phyloP scores from a whole-genome alignment of 2,888 invertebrate species.

The Rhagophthalmus giganteus region DNA sequence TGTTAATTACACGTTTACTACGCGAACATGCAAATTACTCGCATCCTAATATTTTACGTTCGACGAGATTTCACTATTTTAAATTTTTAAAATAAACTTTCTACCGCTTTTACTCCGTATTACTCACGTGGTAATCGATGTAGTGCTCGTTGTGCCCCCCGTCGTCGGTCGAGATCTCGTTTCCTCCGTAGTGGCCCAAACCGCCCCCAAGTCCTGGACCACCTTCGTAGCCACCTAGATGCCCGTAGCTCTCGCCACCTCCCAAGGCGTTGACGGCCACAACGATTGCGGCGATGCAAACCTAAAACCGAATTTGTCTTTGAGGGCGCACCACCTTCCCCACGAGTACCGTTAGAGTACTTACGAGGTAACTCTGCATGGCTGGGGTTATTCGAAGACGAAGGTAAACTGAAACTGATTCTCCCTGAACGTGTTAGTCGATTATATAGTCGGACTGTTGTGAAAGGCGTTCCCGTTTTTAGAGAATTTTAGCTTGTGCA shows the following conservation, averaged over 20 bases:
- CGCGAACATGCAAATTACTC: no score
- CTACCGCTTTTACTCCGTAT: no score
- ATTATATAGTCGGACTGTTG: conserved; percentile 43
- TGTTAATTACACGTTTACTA: no score
- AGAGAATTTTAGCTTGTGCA: conserved; percentile 26
- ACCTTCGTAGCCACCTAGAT: conserved; percentile 33
- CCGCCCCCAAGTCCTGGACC: conserved; percentile 19
- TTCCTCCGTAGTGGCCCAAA: conserved; percentile 27
- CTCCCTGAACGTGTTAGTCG: conserved; percentile 30
- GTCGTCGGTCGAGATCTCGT: conserved; percentile 34
- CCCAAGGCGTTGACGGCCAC: conserved; percentile 45
- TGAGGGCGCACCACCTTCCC: no score
- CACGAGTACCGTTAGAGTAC: conserved; percentile 13
- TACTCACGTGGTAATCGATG: conserved; percentile 50
- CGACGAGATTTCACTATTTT: no score
- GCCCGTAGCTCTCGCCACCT: conserved; percentile 35
- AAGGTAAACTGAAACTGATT: conserved; percentile 38
- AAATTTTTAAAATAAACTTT: no score
- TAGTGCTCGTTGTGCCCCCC: conserved; percentile 26
- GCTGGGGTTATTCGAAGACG: conserved; percentile 8
- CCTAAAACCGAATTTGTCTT: conserved; percentile 33
- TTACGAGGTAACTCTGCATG: conserved; percentile 47
- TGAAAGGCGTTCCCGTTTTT: conserved; percentile 44
- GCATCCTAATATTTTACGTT: no score
- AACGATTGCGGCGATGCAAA: conserved; percentile 48